phyloP scores from a whole-genome alignment of 2,797 vertebrate species.

The Oreochromis mossambicus region DNA sequence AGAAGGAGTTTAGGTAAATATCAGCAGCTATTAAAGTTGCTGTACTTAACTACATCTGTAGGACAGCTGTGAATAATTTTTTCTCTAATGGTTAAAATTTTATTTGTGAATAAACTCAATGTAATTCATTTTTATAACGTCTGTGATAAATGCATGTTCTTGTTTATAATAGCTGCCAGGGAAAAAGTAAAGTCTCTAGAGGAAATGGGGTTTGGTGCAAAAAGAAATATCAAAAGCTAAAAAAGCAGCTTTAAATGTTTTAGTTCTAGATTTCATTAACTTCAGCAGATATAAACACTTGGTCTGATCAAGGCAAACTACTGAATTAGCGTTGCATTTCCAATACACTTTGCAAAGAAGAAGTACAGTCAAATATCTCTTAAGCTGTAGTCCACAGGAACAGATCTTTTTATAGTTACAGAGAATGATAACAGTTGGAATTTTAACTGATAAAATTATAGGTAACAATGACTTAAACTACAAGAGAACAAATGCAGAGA shows the following conservation, averaged over 20 bases:
- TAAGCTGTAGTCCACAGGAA: neutral
- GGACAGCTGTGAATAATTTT: neutral
- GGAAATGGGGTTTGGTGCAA: fast-evolving
- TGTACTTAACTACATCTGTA: neutral
- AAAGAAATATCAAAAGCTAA: neutral
- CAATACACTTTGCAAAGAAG: neutral
- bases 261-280: neutral
- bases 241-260: neutral
- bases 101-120: neutral
- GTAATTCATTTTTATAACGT: neutral
- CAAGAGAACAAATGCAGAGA: neutral
- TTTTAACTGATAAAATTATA: neutral
- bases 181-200: neutral
- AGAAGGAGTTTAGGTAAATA: neutral
- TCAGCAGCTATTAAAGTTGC: neutral
- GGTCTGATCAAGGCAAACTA: neutral
- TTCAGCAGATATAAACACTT: neutral
- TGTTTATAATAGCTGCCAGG: neutral
- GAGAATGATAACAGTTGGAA: neutral
- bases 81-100: neutral
- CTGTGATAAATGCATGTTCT: neutral
- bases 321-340: neutral
- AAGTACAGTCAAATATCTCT: neutral
- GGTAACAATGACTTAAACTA: neutral
- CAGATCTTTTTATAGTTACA: neutral